Evolutionary conservation across 2,888 invertebrate species (phyloP).

Genomic region (Panopea generosa): DNA sequence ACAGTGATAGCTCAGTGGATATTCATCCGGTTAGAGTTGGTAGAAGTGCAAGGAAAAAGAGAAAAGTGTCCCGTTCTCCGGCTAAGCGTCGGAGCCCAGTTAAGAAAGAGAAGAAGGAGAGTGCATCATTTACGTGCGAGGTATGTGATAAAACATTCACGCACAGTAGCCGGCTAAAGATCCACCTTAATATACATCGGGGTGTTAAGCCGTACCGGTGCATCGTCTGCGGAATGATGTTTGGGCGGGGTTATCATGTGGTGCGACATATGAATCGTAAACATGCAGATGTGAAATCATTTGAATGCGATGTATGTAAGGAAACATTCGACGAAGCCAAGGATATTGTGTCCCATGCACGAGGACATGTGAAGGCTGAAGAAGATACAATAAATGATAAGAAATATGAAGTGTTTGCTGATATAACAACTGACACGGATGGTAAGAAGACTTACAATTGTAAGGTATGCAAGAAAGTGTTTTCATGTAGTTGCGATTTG

Average conservation of each 20-base stretch:
- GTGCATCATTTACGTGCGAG: conserved; percentile 22
- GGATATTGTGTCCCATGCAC: conserved; percentile 32
- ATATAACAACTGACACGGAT: no score
- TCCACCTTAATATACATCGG: conserved; percentile 34
- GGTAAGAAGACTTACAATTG: conserved; percentile 1
- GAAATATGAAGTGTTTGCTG: neutral
- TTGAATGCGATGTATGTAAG: conserved; percentile 34
- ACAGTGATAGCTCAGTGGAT: no score
- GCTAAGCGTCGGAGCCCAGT: neutral
- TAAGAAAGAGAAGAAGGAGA: neutral
- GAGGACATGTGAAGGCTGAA: conserved; percentile 9
- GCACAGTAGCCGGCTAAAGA: neutral
- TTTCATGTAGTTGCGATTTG: neutral
- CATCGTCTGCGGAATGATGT: conserved; percentile 34
- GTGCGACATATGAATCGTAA: conserved; percentile 41
- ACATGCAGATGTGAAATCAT: conserved; percentile 26
- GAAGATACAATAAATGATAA: neutral
- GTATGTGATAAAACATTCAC: conserved; percentile 38
- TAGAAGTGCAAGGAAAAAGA: no score
- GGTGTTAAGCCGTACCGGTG: conserved; percentile 34
- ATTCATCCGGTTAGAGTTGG: no score
- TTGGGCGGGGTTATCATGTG: conserved; percentile 38
- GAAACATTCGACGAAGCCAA: conserved; percentile 31
- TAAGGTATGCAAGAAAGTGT: conserved; percentile 6
- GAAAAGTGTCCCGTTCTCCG: no score